Base-by-base conservation (phyloP, 2,797 vertebrate species). In the Chanos chanos region DNA sequence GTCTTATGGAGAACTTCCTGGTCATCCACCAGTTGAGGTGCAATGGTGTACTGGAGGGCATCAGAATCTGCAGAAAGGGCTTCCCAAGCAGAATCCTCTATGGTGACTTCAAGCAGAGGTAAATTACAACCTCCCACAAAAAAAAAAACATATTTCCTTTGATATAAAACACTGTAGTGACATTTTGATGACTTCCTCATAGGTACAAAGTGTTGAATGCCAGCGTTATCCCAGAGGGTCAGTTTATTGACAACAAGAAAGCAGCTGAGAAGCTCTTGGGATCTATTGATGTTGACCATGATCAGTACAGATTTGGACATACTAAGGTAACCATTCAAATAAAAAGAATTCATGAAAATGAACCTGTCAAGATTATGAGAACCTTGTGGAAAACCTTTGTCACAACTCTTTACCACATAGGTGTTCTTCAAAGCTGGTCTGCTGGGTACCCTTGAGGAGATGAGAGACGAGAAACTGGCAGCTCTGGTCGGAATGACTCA, bases 11-110 rank as follows among this genome's bases (percentile, higher is more conserved):
- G 36, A 94, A 96, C 0, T 87, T 90, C 5, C 86, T 96, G 22
- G 93, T 95, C 12, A 90, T 96, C 66, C 94, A 96, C 30, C 93
- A 96, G 82, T 85, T 95, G 69, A 86, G 93, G 62, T 95, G 93
- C 73, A 95, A 94, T 0, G 93, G 93, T 1, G 94, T 95, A 45
- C 82, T 95, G 70, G 93, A 95, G 80, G 92, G 91, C 49, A 95
- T 94, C 77, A 83, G 91, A 60, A 92, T 92, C 57, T 93, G 91
- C 59, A 85, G 90, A 69, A 93, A 93, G 57, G 91, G 91, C 3
- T 93, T 92, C 70, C 91, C 91, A 49, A 93, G 89, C 81, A 88
- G 91, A 71, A 87, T 92, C 54, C 18, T 89, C 2, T 92, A 92
- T 33, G 91, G 76, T 53, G 91, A 92, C 74, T 92, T 92, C 72